These are phyloP conservation scores for Sparidentex hasta DNA, from an alignment of 2,797 vertebrate genomes.

Conservation along the genomic window DNA sequence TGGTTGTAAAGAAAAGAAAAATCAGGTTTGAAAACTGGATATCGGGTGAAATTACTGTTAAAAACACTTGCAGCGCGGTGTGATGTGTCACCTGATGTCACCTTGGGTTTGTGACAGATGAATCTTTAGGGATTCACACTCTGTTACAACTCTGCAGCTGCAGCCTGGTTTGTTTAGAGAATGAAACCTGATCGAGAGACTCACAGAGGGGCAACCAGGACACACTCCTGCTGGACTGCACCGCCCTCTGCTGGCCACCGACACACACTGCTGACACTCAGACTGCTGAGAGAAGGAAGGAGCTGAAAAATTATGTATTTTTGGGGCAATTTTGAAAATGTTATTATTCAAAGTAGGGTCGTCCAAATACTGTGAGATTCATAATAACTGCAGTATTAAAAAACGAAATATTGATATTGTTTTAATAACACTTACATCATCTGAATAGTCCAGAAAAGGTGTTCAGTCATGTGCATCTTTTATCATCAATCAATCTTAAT, in stretches of 20 bases:
- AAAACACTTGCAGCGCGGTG: background rate
- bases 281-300: background rate
- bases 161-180: background rate
- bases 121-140: background rate
- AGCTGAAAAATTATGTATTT: background rate
- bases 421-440: too few species aligned
- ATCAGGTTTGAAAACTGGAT: background rate
- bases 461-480: too few species aligned
- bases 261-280: background rate
- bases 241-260: slow-evolving; percentile 74
- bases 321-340: background rate
- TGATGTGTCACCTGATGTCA: background rate
- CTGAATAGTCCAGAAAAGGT: too few species aligned
- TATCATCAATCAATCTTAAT: too few species aligned
- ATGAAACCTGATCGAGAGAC: background rate
- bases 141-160: background rate
- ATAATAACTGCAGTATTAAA: too few species aligned
- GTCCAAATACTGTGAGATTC: too few species aligned
- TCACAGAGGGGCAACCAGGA: background rate
- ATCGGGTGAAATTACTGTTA: background rate
- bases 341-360: background rate
- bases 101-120: background rate
- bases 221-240: background rate
- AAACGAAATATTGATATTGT: too few species aligned
- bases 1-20: background rate